Percentiles rank a stretch among this genome's conserved stretches.
Evolutionary conservation across 2,797 vertebrate species (phyloP).

Genomic region (Enteromius viviparus): DNA sequence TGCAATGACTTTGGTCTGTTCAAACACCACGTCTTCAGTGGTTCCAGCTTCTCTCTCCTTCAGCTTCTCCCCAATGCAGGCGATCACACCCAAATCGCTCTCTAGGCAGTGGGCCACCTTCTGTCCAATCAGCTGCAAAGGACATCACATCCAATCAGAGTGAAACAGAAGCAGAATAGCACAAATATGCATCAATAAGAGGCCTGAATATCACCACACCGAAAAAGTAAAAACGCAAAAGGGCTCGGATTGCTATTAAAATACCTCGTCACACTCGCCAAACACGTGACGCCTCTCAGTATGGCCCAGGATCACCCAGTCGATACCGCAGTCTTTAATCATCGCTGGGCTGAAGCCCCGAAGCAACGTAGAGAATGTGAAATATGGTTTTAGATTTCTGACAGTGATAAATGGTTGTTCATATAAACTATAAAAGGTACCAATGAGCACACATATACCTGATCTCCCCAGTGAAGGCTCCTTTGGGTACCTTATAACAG

Average conservation of each 20-base stretch:
- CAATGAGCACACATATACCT: constrained; percentile 68
- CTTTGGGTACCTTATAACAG: constrained; percentile 85
- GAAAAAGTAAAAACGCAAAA: neutral
- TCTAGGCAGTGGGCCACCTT: constrained; percentile 84
- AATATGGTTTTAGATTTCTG: neutral
- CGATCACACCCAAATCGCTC: constrained; percentile 81
- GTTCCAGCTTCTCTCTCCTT: constrained; percentile 86
- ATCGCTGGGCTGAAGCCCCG: constrained; percentile 79
- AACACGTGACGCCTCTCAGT: constrained; percentile 85
- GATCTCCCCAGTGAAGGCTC: constrained; percentile 87
- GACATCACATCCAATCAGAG: constrained; percentile 23
- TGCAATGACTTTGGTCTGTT: constrained; percentile 85
- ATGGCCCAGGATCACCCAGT: constrained; percentile 86
- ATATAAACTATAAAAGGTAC: neutral
- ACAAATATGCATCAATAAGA: neutral
- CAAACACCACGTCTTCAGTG: constrained; percentile 87
- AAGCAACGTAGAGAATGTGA: neutral
- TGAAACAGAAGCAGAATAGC: neutral
- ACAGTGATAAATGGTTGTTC: neutral
- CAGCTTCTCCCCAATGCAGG: constrained; percentile 86
- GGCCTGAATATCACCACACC: neutral
- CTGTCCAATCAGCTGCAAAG: constrained; percentile 82
- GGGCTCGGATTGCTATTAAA: neutral
- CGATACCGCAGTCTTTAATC: constrained; percentile 84
- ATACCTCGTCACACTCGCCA: constrained; percentile 84